Conservation (phyloP, 2,797 vertebrate genomes). For the Liasis olivaceus region DNA sequence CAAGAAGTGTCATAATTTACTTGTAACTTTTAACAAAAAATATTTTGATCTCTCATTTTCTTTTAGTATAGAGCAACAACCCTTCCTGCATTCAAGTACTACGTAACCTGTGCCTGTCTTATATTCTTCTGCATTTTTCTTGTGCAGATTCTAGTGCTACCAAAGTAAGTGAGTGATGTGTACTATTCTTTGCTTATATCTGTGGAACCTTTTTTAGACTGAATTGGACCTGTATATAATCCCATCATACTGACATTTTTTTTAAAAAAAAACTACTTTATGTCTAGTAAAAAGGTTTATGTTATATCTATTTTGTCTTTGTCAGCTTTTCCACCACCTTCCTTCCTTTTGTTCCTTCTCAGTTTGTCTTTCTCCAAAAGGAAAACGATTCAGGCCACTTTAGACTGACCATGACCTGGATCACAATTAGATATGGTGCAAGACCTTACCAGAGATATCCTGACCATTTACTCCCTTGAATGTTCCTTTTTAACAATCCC, state of each 20-base stretch:
- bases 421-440: background rate
- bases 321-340: background rate
- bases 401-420: background rate
- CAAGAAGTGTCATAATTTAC: background rate
- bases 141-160: slow-evolving; percentile 91
- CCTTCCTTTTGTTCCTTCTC: background rate
- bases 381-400: background rate
- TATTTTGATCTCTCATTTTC: slow-evolving; percentile 36
- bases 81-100: slow-evolving; percentile 93
- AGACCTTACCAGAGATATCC: background rate
- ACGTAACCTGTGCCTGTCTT: slow-evolving; percentile 91
- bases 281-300: background rate
- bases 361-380: background rate
- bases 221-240: background rate
- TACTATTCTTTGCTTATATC: background rate
- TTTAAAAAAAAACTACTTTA: background rate
- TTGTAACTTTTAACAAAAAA: background rate
- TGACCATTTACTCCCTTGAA: background rate
- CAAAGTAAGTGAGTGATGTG: slow-evolving; percentile 81
- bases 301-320: background rate
- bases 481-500: background rate
- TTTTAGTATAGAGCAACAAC: slow-evolving; percentile 90
- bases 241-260: background rate
- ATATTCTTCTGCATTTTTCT: slow-evolving; percentile 95
- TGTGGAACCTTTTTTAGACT: background rate